These are phyloP conservation scores for Chaetophractus vellerosus DNA, from an alignment of 2,797 vertebrate species.

Conservation along the genomic window DNA sequence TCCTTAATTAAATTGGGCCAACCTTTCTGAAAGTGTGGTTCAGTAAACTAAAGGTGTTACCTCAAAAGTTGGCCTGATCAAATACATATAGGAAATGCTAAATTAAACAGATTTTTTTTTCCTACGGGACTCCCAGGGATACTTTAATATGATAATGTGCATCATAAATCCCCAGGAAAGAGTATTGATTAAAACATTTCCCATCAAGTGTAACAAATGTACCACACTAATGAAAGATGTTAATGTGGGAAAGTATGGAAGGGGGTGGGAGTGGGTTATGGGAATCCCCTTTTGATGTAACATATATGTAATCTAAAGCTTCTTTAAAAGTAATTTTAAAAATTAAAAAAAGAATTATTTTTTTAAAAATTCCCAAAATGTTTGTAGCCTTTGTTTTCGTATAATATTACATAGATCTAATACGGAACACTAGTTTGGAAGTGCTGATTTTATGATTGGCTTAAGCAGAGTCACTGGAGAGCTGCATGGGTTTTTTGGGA, in stretches of 20 bases:
- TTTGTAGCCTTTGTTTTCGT: neutral
- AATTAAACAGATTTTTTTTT: slow-evolving; percentile 9
- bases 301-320: too few relatives aligned
- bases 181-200: slow-evolving; percentile 18
- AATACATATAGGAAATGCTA: neutral
- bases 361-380: too few relatives aligned
- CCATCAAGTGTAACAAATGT: neutral
- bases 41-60: neutral
- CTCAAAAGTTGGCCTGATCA: neutral
- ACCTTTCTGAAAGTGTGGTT: neutral
- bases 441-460: neutral
- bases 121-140: neutral
- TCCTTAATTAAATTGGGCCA: neutral
- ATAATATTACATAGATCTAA: neutral
- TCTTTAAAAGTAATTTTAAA: too few relatives aligned
- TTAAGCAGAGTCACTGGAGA: neutral
- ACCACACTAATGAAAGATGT: too few relatives aligned
- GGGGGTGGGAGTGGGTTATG: too few relatives aligned
- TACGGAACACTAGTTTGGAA: slow-evolving; percentile 11
- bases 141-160: neutral
- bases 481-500: neutral
- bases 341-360: too few relatives aligned
- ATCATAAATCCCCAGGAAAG: slow-evolving; percentile 17
- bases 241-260: too few relatives aligned
- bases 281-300: too few relatives aligned